Percentiles rank a stretch among this genome's conserved stretches.
These are phyloP conservation scores for Enteromius paludinosus DNA, from an alignment of 2,797 vertebrate species.

Conservation along the genomic window DNA sequence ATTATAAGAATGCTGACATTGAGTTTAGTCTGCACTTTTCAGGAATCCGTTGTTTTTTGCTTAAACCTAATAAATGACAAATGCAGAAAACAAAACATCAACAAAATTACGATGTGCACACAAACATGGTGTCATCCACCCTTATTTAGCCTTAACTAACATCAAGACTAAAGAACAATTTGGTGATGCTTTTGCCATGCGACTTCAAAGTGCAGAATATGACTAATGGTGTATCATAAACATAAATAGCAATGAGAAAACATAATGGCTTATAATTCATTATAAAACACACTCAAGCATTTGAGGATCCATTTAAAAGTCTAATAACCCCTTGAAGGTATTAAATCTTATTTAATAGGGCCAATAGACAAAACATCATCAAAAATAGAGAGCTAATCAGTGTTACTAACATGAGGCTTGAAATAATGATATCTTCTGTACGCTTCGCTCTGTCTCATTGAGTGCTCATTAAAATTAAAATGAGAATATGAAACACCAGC, in stretches of 20 bases:
- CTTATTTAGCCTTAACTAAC: background rate
- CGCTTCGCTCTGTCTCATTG: background rate
- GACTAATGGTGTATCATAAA: conserved; percentile 15
- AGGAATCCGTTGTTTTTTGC: background rate
- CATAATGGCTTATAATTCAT: conserved; percentile 12
- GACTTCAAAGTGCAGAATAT: background rate
- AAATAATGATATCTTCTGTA: conserved; percentile 28
- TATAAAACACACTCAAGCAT: conserved; percentile 33
- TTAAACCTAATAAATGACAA: conserved; percentile 1
- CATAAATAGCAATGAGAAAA: conserved; percentile 10
- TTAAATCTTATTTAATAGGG: conserved; percentile 40
- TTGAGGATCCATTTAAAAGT: conserved; percentile 39
- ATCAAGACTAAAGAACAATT: background rate
- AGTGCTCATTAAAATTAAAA: conserved; percentile 37
- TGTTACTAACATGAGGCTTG: conserved; percentile 16
- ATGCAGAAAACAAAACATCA: background rate
- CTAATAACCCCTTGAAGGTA: conserved; percentile 39
- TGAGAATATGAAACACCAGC: conserved; percentile 18
- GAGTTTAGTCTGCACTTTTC: background rate
- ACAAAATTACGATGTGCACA: background rate
- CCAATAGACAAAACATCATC: conserved; percentile 28
- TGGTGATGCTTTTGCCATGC: background rate
- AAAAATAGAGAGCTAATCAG: conserved; percentile 31
- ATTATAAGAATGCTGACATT: background rate
- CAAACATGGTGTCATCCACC: background rate